These are phyloP conservation scores for Popillia japonica DNA, from an alignment of 1,140 invertebrate species.

Conservation along the genomic window DNA sequence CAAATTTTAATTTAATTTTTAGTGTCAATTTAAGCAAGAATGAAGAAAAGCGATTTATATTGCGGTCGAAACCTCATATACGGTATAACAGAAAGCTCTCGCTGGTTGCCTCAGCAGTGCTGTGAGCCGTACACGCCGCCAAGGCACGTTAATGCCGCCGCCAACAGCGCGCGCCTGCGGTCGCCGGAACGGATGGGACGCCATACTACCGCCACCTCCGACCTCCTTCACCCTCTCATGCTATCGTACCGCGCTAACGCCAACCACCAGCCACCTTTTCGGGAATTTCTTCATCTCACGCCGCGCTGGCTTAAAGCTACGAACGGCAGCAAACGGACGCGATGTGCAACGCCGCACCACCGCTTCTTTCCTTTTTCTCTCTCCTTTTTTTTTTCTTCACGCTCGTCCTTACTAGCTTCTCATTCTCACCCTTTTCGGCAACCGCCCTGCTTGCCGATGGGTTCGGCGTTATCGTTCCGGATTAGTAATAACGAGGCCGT, in stretches of 20 bases:
- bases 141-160: conserved; percentile 22
- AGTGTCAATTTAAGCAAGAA: neutral
- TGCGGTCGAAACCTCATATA: neutral
- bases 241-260: neutral
- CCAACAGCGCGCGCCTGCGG: conserved; percentile 18
- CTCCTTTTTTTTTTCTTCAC: no score
- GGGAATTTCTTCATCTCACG: conserved; percentile 25
- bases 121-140: neutral
- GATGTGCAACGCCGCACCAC: no score
- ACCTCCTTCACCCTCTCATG: neutral
- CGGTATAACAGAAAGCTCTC: neutral
- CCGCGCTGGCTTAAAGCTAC: no score
- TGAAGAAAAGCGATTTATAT: neutral
- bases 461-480: neutral
- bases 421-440: no score
- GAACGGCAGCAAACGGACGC: no score
- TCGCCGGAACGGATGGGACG: conserved; percentile 15
- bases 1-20: neutral
- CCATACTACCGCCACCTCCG: neutral
- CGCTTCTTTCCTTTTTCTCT: no score
- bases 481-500: conserved; percentile 31
- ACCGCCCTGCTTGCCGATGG: no score
- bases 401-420: no score
- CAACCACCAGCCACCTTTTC: conserved; percentile 9
- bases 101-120: neutral